Percentiles rank a stretch among this genome's conserved stretches.
Evolutionary conservation across 1,140 invertebrate species (phyloP).

Genomic region (Procambarus virginalis): DNA sequence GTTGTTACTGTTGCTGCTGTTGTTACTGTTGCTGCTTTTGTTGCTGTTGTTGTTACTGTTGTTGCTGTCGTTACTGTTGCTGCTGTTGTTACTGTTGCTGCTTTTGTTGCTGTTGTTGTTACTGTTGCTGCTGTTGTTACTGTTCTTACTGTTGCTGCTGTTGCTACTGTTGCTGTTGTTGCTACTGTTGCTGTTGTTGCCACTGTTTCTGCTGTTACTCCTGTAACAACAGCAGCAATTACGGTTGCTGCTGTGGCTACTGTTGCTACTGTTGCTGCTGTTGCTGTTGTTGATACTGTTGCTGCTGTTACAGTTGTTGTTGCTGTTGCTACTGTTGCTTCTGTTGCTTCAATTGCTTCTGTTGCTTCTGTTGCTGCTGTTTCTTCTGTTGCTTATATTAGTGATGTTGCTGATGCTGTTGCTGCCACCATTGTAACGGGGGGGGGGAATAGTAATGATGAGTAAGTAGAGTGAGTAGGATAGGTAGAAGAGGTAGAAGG

Average conservation of each 20-base stretch:
- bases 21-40: background rate
- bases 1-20: background rate
- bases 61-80: background rate
- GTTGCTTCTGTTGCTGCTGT: background rate
- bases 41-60: background rate
- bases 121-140: background rate
- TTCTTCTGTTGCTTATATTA: background rate
- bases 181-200: background rate
- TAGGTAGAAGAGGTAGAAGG: too few relatives aligned
- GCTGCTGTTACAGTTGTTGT: background rate
- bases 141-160: background rate
- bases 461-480: too few relatives aligned
- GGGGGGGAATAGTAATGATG: too few relatives aligned
- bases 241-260: background rate
- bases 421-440: too few relatives aligned
- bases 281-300: background rate
- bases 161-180: background rate
- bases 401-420: background rate
- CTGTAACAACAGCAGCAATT: background rate
- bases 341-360: background rate
- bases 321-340: background rate
- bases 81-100: background rate
- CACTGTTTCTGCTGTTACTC: too few relatives aligned
- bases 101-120: background rate
- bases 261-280: background rate